phyloP scores from a whole-genome alignment of 2,113 vertebrate genomes.

The Malurus melanocephalus region DNA sequence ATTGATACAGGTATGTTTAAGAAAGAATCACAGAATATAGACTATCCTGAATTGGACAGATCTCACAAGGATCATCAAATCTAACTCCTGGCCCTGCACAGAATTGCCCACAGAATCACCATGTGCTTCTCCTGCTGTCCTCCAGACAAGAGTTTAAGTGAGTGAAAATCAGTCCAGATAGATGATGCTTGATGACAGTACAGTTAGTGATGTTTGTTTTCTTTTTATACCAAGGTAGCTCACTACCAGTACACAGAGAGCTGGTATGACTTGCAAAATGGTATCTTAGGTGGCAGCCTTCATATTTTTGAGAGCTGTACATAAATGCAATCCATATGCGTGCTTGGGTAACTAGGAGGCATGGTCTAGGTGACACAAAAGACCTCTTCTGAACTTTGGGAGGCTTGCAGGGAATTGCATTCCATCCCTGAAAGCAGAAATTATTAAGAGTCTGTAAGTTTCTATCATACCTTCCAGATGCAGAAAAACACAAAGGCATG shows the following conservation, averaged over 20 bases:
- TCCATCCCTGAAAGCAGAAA: not conserved
- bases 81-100: not conserved
- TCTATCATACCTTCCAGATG: not conserved
- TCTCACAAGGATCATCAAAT: not conserved
- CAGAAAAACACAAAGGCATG: not conserved
- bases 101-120: not conserved
- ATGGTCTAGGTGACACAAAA: not conserved
- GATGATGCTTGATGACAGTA: not conserved
- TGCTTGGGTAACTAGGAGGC: not conserved
- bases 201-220: not conserved
- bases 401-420: not conserved
- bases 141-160: not conserved
- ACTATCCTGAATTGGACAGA: not conserved
- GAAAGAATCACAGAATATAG: not conserved
- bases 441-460: not conserved
- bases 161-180: not conserved
- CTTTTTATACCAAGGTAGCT: not conserved
- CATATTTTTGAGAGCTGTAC: not conserved
- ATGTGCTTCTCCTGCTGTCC: not conserved
- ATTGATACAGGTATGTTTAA: fast-evolving
- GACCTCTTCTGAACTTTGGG: not conserved
- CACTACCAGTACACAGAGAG: not conserved
- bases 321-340: not conserved
- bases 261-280: no score
- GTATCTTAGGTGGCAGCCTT: not conserved